phyloP scores from a whole-genome alignment of 2,888 invertebrate species.

The Diaperis boleti region DNA sequence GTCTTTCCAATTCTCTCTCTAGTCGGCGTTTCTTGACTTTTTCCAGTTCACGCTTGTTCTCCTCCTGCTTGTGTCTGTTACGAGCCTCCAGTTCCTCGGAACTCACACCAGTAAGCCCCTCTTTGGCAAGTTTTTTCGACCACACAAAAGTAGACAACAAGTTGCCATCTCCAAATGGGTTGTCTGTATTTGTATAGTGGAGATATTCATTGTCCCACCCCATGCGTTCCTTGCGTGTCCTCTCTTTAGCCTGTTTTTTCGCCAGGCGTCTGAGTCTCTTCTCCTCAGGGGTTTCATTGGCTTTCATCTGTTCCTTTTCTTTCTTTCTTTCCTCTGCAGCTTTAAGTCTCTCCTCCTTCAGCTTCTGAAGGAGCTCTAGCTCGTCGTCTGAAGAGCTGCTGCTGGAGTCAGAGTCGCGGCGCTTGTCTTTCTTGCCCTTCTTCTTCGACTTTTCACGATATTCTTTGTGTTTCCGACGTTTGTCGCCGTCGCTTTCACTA shows the following conservation, averaged over 20 bases:
- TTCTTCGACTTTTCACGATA: constrained; percentile 9
- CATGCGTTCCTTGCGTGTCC: constrained; percentile 89
- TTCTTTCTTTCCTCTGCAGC: constrained; percentile 75
- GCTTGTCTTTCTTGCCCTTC: constrained; percentile 23
- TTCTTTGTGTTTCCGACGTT: constrained; percentile 1
- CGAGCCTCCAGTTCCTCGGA: constrained; percentile 84
- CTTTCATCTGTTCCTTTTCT: constrained; percentile 83
- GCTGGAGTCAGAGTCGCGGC: constrained; percentile 18
- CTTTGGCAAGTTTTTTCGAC: constrained; percentile 95
- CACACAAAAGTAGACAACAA: constrained; percentile 96
- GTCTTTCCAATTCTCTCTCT: constrained; percentile 89
- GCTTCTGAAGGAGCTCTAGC: constrained; percentile 76
- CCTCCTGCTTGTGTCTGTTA: constrained; percentile 89
- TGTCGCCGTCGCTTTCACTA: neutral
- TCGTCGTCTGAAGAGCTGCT: constrained; percentile 63
- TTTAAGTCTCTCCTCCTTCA: constrained; percentile 79
- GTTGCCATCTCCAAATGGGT: constrained; percentile 98
- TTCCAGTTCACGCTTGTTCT: constrained; percentile 92
- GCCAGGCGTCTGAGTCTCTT: constrained; percentile 82
- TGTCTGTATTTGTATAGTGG: constrained; percentile 97
- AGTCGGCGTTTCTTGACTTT: constrained; percentile 91
- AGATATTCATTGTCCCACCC: constrained; percentile 98
- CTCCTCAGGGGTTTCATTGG: constrained; percentile 95
- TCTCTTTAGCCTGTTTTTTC: constrained; percentile 93
- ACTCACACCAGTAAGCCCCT: constrained; percentile 84